Base-by-base conservation (phyloP, 2,113 vertebrate genomes). In the Cyphomyrus discorhynchus region DNA sequence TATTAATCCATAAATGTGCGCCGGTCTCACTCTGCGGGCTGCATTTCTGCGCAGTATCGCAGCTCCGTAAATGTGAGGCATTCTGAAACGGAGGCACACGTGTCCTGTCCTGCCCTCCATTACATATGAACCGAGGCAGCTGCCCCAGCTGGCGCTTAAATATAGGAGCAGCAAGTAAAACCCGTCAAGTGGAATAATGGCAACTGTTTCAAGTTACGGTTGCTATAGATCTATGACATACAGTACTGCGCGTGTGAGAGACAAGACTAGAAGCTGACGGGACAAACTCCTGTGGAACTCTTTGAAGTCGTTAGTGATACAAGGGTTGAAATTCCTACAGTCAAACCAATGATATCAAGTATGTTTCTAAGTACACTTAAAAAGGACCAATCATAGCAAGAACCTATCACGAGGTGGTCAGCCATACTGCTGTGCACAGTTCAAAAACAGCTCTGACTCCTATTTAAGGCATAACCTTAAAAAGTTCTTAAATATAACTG, bases 101-200 rank as follows among this genome's bases (percentile, higher is more conserved):
- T 87, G 58, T 11, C 35, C 47, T 88, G 70, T 39, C 49, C 50
- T 5, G 58, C 21, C 90, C 91, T 88, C 90, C 91, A 45, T n/a
- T 86, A 88, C 87, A 88, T 91, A 93, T 91, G 86, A 93, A 91
- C 91, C 89, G 0, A 90, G 91, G 92, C 93, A 95, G 95, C 95
- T 96, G 95, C 91, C 93, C 92, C 92, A 92, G 89, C 92, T 89
- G 89, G 47, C 56, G 88, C 89, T 90, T 89, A 89, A 89, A 96
- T 95, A 94, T 95, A 95, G 95, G 92, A 95, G 95, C 95, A 95
- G 93, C 94, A 93, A 92, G 90, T 93, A 82, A 84, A 56, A 45
- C 52, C 77, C 74, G 46, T 17, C 74, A 42, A 84, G 52, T 56
- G 88, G 77, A 91, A 91, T 90, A 91, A 91, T 92, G 91, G 92